Base-by-base conservation (phyloP, 1,140 invertebrate species). In the Zaprionus lachaisei region DNA sequence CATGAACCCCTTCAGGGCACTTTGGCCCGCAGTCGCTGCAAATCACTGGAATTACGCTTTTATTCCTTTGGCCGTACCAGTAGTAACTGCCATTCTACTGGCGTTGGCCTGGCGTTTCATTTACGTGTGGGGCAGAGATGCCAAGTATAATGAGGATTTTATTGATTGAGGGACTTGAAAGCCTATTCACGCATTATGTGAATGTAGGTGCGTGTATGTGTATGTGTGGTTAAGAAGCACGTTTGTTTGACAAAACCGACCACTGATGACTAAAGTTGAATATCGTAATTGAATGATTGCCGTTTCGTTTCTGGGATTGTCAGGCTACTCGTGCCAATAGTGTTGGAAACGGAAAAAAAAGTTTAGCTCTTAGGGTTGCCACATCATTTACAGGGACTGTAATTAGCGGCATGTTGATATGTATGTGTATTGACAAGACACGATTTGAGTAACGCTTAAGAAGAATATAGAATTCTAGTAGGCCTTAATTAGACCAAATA, bases 211-310 rank as follows among this genome's bases (percentile, higher is more conserved):
- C 63, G 64, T 77, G 60, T 81, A 44, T 77, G 72, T 67, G 60
- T 71, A 55, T 72, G 47, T 69, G 57, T 79, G 37, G 63, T 47
- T 54, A 75, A 74, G 85, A 90, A 89, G 79, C 85, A 89, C 85
- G 85, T 89, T 84, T 90, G 76, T 62, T 81, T 90, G 85, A 79
- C 85, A 85, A 80, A 89, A 84, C 78, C 84, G 85, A 84, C 84
- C 84, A 79, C 66, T 70, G 79, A 85, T 85, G 85, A 89, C 85
- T 89, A 64, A 83, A 61, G 49, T 67, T 64, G 49, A 49, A 71
- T 72, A 80, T 51, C 17, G 62, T 72, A 71, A 44, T 66, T 73
- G 20, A 44, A 58, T 68, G 47, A 68, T 62, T 64, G 20, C 64
- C 63, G 68, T 61, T 64, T 55, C 41, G n/a, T 17, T 34, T 14